Percentiles rank a stretch among this genome's conserved stretches.
Evolutionary conservation across 2,888 invertebrate genomes (phyloP).

Genomic region (Volucella inanis): DNA sequence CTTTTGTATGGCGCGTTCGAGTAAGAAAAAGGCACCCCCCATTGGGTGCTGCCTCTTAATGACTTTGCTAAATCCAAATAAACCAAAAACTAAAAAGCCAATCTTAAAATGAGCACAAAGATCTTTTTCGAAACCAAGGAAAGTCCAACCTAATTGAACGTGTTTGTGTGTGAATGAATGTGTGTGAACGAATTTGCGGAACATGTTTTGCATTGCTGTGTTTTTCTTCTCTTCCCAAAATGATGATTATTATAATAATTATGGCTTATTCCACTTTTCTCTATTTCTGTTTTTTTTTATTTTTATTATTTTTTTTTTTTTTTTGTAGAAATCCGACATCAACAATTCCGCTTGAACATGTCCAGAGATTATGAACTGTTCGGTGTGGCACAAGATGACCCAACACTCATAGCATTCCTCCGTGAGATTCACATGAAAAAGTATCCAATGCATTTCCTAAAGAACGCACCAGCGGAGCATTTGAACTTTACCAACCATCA

Average conservation of each 20-base stretch:
- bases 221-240: conserved; percentile 19
- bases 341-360: conserved; percentile 92
- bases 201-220: conserved; percentile 19
- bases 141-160: conserved; percentile 12
- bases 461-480: conserved; percentile 77
- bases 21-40: conserved; percentile 50
- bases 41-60: conserved; percentile 54
- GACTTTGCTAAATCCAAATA: conserved; percentile 59
- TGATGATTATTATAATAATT: conserved; percentile 54
- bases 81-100: conserved; percentile 9
- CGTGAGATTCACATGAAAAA: conserved; percentile 87
- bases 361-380: conserved; percentile 90
- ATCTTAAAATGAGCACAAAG: conserved; percentile 9
- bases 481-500: conserved; percentile 79
- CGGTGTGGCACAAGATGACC: conserved; percentile 89
- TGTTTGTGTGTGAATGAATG: conserved; percentile 3
- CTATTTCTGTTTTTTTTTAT: conserved; percentile 3
- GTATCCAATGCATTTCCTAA: conserved; percentile 81
- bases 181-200: conserved; percentile 54
- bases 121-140: conserved; percentile 15
- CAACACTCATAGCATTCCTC: conserved; percentile 89
- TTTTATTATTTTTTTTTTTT: conserved; percentile 41
- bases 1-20: conserved; percentile 49
- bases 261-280: conserved; percentile 36
- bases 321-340: conserved; percentile 86